phyloP scores from a whole-genome alignment of 2,888 invertebrate species.

The Nomada hirtipes region DNA sequence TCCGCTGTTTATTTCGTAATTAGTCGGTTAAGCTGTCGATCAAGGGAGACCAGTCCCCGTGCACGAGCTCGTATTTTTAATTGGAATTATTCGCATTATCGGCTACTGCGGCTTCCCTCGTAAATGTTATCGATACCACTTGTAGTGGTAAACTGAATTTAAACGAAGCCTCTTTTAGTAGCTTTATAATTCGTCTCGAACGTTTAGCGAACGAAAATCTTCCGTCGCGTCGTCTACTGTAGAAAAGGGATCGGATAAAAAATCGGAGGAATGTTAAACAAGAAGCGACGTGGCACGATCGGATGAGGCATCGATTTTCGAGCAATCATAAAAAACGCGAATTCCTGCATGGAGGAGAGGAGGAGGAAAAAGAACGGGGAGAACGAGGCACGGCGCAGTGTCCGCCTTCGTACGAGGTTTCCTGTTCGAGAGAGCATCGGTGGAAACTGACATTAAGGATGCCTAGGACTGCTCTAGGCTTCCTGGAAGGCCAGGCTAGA shows the following conservation, averaged over 20 bases:
- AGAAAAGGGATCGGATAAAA: neutral
- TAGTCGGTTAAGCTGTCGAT: neutral
- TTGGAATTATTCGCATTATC: slow-evolving; percentile 18
- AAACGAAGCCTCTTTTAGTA: neutral
- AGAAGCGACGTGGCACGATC: slow-evolving; percentile 9
- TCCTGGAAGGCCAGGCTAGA: slow-evolving; percentile 58
- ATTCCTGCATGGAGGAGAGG: slow-evolving; percentile 17
- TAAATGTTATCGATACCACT: neutral
- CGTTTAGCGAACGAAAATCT: too few species aligned
- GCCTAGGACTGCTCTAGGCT: slow-evolving; percentile 67
- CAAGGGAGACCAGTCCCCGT: neutral
- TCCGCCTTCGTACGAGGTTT: slow-evolving; percentile 22
- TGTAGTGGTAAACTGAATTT: neutral
- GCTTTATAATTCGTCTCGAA: too few species aligned
- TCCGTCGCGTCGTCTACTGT: too few species aligned
- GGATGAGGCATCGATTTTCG: slow-evolving; percentile 32
- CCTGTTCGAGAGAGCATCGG: slow-evolving; percentile 42
- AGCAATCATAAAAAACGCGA: slow-evolving; percentile 19
- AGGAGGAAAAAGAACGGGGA: neutral
- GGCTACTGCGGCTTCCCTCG: neutral
- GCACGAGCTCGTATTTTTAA: slow-evolving; percentile 8
- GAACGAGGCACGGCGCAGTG: slow-evolving; percentile 21
- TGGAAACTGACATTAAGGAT: slow-evolving; percentile 58
- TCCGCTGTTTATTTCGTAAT: neutral
- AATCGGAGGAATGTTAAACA: neutral